Conservation (phyloP, 2,797 vertebrate species). For the Poecile montanus region DNA sequence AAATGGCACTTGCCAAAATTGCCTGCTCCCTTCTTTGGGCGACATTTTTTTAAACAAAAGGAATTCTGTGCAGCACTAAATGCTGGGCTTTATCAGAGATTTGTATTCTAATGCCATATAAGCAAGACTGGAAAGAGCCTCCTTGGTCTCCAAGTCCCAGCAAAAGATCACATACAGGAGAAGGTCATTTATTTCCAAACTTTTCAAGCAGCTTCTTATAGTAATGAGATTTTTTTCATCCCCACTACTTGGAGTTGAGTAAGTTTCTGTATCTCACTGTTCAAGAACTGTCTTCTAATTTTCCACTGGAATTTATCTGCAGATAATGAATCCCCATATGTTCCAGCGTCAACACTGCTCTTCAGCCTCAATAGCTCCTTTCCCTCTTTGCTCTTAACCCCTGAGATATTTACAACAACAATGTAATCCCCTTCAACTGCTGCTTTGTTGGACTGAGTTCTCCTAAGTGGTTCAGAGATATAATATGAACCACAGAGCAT, state of each 20-base stretch:
- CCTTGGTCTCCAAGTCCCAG: not conserved
- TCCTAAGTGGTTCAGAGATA: not conserved
- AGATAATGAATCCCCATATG: not conserved
- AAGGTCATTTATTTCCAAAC: not conserved
- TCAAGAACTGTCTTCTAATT: conserved; percentile 1
- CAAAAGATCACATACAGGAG: not conserved
- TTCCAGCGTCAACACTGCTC: not conserved
- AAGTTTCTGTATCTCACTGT: not conserved
- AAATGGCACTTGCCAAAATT: not conserved
- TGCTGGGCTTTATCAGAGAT: not conserved
- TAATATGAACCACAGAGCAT: not conserved
- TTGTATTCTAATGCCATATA: not conserved
- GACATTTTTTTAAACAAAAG: not conserved
- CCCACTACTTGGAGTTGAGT: not conserved
- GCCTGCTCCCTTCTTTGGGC: not conserved
- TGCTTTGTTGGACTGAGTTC: not conserved
- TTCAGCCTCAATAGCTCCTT: conserved; percentile 25
- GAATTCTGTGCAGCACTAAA: not conserved
- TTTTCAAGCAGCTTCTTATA: not conserved
- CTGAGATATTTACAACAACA: not conserved
- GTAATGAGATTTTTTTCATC: not conserved
- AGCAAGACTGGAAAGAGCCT: not conserved
- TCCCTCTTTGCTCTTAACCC: conserved; percentile 7
- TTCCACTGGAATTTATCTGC: conserved; percentile 14
- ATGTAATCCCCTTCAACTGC: not conserved